Evolutionary conservation across 2,797 vertebrate species (phyloP), one percentile per base, ranked within the genome.

Genomic region (Gobionotothen gibberifrons): DNA sequence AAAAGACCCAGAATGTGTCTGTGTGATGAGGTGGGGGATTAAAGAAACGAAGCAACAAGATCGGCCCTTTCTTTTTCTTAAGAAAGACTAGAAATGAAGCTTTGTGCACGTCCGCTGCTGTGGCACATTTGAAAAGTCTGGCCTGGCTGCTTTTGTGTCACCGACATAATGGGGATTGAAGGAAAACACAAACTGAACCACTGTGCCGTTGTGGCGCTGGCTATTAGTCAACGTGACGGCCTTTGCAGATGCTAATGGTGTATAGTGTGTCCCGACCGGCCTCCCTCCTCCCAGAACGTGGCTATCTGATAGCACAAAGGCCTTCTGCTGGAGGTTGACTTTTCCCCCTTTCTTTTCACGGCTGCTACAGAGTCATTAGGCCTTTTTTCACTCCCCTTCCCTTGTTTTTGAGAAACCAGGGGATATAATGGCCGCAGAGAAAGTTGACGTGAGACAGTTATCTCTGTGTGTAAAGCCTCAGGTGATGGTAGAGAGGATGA

Each of bases 221-320:
- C 96, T 95, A 96, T 95, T 92, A 96, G 94, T 95, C 71, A 52
- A 93, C 94, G 93, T 94, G 93, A 95, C 87, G 87, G 94, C 89
- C 97, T 98, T 98, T 98, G 96, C 95, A 97, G 96, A 99, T 98
- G 98, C 97, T 98, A 98, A 98, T 98, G 85, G 92, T n/a, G 95
- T 95, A 95, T 96, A 95, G 96, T 95, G 94, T 92, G 94, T 95
- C 92, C 93, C 91, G 92, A 94, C 90, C 81, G 81, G 90, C 74
- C 84, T 87, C 91, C 94, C 94, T 94, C 95, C 89, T 90, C 91
- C 82, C 89, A 90, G 91, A 93, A 91, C 87, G 79, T 87, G 88
- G 93, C 91, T 92, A 95, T 94, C 92, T 94, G 93, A 94, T 94
- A 81, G 95, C 94, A 97, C 95, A 96, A 97, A 95, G 92, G 93